Base-by-base conservation (phyloP, 1,140 invertebrate species). In the Caerostris darwini region DNA sequence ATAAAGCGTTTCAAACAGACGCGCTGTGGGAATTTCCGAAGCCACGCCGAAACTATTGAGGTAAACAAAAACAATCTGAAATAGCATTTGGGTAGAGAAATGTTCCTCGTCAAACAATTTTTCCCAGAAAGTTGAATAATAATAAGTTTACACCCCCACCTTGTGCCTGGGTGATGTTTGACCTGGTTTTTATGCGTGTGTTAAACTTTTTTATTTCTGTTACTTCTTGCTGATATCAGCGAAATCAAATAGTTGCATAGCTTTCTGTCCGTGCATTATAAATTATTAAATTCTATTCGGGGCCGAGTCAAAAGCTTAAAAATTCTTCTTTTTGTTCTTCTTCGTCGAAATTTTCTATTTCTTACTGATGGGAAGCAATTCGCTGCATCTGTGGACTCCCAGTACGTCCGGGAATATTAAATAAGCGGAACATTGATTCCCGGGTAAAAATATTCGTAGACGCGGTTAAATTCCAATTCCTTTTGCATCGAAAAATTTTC, bases 401-500 rank as follows among this genome's bases (percentile, higher is more conserved):
- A 86, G 61, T 82, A 59, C 57, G 19, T 54, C 91, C 61, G 59
- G 82, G 82, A 85, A 93, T 93, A 93, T 93, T 93, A 93, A 93
- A 93, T 93, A 93, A 93, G 91, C 91, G 53, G 64, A 87, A 71
- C 91, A 93, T 93, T 93, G 91, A 93, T 93, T 93, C 91, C 91
- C 0, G 59, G 61, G 91, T 87, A 93, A 93, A 93, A 93, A 93
- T 93, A 93, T 93, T 93, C 91, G 90, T 92, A 83, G 90, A 85
- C 59, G 92, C 85, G 85, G 92, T 93, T 93, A 93, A 93, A 93
- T 93, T 93, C 85, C 92, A 93, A 93, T 93, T 88, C 69, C 85
- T 88, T 93, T 88, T 93, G 85, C 83, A 93, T 93, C 83, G 83
- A 61, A 64, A 88, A 19, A 58, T 93, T 88, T 82, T 67, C 17